Evolutionary conservation across 2,113 vertebrate species (phyloP).

Genomic region (Brienomyrus longianalis): DNA sequence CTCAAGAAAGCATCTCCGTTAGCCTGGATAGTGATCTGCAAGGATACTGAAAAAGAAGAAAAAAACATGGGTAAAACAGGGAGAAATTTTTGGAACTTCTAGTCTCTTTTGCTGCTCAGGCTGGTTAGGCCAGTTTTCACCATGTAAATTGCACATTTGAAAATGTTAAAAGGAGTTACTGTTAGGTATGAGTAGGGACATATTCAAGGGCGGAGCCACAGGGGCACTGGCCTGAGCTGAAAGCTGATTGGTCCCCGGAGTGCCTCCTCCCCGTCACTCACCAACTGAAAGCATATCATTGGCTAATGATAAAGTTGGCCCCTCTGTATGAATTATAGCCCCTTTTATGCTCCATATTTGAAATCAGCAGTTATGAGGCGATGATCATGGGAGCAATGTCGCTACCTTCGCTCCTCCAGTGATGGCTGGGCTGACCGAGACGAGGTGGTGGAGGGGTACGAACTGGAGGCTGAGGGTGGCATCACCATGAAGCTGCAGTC

Average conservation of each 20-base stretch:
- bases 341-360: not conserved
- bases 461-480: conserved; percentile 89
- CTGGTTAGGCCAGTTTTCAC: not conserved
- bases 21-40: not conserved
- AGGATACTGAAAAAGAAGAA: not conserved
- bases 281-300: not conserved
- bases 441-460: conserved; percentile 94
- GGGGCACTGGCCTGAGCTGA: not conserved
- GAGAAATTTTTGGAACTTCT: not conserved
- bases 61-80: not conserved
- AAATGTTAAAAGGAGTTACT: not conserved
- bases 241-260: not conserved
- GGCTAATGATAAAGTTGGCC: not conserved
- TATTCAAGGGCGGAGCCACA: not conserved
- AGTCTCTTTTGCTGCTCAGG: not conserved
- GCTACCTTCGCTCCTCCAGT: conserved; percentile 50
- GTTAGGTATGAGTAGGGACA: not conserved
- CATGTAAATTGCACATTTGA: not conserved
- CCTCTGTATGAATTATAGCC: not conserved
- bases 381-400: not conserved
- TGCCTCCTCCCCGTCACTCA: not conserved
- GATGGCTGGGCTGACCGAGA: conserved; percentile 97
- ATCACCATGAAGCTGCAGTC: conserved; percentile 97
- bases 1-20: not conserved
- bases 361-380: not conserved